Conservation (phyloP, 2,797 vertebrate genomes). For the Melanotaenia parkinsoni region DNA sequence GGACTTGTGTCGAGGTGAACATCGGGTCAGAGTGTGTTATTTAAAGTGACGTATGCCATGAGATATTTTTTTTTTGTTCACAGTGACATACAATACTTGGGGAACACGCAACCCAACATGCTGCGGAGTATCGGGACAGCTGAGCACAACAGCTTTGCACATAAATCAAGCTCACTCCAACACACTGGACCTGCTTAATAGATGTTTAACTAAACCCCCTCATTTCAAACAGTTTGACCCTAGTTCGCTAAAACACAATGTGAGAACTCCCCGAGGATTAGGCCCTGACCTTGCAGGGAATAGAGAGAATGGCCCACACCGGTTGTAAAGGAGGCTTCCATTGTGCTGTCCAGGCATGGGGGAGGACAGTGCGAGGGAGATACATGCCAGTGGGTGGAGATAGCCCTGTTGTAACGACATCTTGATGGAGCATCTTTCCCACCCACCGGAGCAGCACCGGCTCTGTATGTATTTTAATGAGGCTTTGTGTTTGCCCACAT, state of each 20-base stretch:
- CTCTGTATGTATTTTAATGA: constrained; percentile 87
- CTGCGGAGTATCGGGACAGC: constrained; percentile 59
- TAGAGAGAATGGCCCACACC: constrained; percentile 73
- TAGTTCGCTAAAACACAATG: constrained; percentile 84
- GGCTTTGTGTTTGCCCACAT: constrained; percentile 85
- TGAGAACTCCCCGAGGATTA: constrained; percentile 87
- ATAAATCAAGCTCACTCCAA: constrained; percentile 82
- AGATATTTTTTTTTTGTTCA: constrained; percentile 44
- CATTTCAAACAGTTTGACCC: constrained; percentile 88
- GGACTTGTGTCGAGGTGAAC: constrained; percentile 62
- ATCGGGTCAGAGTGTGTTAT: constrained; percentile 58
- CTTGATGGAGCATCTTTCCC: constrained; percentile 88
- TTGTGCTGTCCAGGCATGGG: constrained; percentile 80
- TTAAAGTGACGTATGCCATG: constrained; percentile 37
- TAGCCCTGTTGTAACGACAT: constrained; percentile 86
- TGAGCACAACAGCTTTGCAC: constrained; percentile 79
- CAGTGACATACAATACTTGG: constrained; percentile 55
- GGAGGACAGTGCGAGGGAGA: constrained; percentile 78
- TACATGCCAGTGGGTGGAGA: constrained; percentile 86
- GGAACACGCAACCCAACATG: constrained; percentile 55
- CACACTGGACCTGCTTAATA: constrained; percentile 83
- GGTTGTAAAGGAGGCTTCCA: constrained; percentile 82
- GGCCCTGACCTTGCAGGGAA: constrained; percentile 79
- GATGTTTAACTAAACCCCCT: constrained; percentile 89
- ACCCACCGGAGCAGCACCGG: constrained; percentile 82